Percentiles rank a stretch among this genome's conserved stretches.
phyloP scores from a whole-genome alignment of 2,113 vertebrate genomes.

The Caranx ignobilis region DNA sequence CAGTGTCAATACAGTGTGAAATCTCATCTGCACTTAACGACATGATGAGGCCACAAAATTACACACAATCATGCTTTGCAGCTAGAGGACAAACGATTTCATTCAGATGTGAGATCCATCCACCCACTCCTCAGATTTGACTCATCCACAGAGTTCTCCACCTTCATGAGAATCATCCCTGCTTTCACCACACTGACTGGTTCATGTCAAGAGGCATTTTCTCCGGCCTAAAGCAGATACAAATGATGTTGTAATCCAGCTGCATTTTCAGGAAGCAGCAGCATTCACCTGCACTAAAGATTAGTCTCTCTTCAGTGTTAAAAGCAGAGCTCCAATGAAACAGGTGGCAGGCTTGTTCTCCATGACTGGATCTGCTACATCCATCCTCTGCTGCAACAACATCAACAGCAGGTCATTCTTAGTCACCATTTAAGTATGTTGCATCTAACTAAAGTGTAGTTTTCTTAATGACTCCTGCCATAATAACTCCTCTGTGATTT shows the following conservation, averaged over 20 bases:
- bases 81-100: too few relatives aligned
- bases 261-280: background rate
- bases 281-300: too few relatives aligned
- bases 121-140: background rate
- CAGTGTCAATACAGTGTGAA: background rate
- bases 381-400: background rate
- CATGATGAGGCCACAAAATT: background rate
- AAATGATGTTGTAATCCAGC: too few relatives aligned
- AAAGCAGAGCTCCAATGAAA: too few relatives aligned
- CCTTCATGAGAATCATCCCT: background rate
- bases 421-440: background rate
- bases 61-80: background rate
- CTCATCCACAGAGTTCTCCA: background rate
- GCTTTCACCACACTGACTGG: background rate
- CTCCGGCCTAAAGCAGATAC: background rate
- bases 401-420: background rate
- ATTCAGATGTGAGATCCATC: background rate
- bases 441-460: background rate
- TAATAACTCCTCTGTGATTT: background rate
- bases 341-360: constrained; percentile 2
- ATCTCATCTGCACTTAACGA: background rate
- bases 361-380: background rate
- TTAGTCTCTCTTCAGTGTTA: too few relatives aligned
- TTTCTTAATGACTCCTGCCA: constrained; percentile 23
- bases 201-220: background rate